These are phyloP conservation scores for Drosophila ohnishii DNA, from an alignment of 1,140 invertebrate genomes.

Conservation along the genomic window DNA sequence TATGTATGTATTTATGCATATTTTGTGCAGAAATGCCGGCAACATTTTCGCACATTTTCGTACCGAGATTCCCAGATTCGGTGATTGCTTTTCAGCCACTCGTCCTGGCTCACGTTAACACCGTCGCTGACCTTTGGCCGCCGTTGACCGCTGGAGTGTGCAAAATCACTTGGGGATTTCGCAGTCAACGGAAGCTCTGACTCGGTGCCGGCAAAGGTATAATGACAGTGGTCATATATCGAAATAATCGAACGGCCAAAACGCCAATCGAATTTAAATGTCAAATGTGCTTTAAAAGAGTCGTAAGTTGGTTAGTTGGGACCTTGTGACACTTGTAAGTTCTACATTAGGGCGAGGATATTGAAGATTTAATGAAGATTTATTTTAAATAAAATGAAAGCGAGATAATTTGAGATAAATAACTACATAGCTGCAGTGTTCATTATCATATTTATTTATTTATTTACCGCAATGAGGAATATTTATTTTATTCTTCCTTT, in stretches of 20 bases:
- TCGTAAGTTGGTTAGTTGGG: background rate
- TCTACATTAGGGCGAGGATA: background rate
- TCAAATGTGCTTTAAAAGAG: background rate
- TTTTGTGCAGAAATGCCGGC: conserved; percentile 62
- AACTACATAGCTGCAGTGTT: too few species aligned
- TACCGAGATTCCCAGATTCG: conserved; percentile 42
- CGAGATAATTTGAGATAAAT: too few species aligned
- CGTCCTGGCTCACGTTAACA: conserved; percentile 18
- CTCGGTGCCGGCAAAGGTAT: background rate
- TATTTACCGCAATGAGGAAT: too few species aligned
- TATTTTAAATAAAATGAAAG: too few species aligned
- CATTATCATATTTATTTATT: too few species aligned
- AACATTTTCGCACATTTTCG: conserved; percentile 56
- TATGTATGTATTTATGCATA: conserved; percentile 77
- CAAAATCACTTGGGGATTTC: conserved; percentile 2
- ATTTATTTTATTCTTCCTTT: too few species aligned
- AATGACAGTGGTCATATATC: conserved; percentile 9
- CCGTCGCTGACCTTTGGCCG: conserved; percentile 31
- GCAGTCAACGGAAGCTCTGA: conserved; percentile 10
- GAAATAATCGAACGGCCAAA: background rate
- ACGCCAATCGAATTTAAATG: background rate
- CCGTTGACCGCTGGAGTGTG: conserved; percentile 16
- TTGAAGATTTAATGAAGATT: too few species aligned
- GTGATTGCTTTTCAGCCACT: conserved; percentile 36
- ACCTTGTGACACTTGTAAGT: background rate